Evolutionary conservation across 2,113 vertebrate species (phyloP).

Genomic region (Rhabdomys dilectus): DNA sequence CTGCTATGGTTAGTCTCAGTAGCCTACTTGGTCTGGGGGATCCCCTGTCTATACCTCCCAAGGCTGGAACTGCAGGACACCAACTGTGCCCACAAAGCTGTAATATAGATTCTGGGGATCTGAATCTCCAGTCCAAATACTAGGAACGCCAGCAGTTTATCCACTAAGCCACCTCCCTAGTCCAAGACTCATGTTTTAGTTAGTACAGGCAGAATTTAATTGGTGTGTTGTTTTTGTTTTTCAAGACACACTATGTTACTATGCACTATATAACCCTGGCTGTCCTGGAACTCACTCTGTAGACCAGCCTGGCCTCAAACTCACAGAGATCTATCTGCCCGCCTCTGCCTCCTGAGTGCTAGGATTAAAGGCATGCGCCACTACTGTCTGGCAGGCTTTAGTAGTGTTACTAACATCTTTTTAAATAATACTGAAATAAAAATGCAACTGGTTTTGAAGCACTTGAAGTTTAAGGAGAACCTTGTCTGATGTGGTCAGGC

Average conservation of each 20-base stretch:
- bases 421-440: neutral
- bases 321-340: neutral
- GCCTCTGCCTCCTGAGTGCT: neutral
- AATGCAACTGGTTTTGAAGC: constrained; percentile 21
- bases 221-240: neutral
- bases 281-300: neutral
- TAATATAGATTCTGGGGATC: neutral
- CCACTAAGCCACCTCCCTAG: no score
- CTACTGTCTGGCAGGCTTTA: no score
- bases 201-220: neutral
- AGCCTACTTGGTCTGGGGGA: neutral
- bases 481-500: neutral
- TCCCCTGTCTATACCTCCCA: neutral
- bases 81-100: neutral
- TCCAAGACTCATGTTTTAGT: neutral
- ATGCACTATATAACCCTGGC: neutral
- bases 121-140: no score
- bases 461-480: neutral
- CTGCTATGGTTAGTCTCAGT: neutral
- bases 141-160: neutral
- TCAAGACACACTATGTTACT: no score
- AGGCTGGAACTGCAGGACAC: neutral
- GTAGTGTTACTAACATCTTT: constrained; percentile 27
- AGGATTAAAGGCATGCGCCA: neutral
- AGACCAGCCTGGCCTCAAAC: neutral